Conservation (phyloP, 1,140 invertebrate species). For the Mya arenaria region DNA sequence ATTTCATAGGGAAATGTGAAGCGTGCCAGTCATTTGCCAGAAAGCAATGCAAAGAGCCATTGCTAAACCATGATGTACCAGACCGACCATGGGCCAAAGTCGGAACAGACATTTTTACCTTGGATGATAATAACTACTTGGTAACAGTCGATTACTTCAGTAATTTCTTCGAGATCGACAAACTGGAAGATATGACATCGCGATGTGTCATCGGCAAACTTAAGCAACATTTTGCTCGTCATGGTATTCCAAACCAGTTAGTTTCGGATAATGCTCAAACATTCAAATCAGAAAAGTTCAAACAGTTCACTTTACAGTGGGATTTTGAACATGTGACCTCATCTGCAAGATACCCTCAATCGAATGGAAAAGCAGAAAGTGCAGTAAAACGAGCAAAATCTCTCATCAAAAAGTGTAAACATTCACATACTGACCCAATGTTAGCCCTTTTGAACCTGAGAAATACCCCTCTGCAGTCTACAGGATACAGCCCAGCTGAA, state of each 20-base stretch:
- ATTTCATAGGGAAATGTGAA: constrained; percentile 42
- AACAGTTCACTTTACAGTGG: constrained; percentile 54
- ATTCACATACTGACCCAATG: constrained; percentile 30
- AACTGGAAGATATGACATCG: constrained; percentile 33
- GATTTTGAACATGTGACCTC: constrained; percentile 60
- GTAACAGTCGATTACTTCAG: constrained; percentile 60
- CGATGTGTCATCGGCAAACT: constrained; percentile 50
- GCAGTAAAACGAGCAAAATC: constrained; percentile 63
- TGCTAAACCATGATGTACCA: constrained; percentile 28
- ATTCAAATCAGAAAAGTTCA: constrained; percentile 58
- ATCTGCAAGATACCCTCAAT: constrained; percentile 50
- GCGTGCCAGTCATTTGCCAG: constrained; percentile 31
- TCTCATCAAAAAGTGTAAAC: constrained; percentile 44
- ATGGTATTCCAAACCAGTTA: constrained; percentile 56
- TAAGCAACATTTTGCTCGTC: constrained; percentile 52
- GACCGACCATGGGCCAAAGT: constrained; percentile 47
- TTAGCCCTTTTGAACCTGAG: constrained; percentile 53
- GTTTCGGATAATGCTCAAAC: constrained; percentile 59
- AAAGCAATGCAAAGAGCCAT: constrained; percentile 29
- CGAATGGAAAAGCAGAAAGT: constrained; percentile 64
- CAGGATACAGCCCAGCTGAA: constrained; percentile 54
- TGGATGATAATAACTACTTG: constrained; percentile 57
- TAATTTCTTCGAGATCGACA: constrained; percentile 59
- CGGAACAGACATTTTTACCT: constrained; percentile 57
- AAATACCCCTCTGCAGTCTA: constrained; percentile 59